Percentiles rank a stretch among this genome's conserved stretches.
These are phyloP conservation scores for Rhagologus leucostigma DNA, from an alignment of 2,113 vertebrate genomes.

Conservation along the genomic window DNA sequence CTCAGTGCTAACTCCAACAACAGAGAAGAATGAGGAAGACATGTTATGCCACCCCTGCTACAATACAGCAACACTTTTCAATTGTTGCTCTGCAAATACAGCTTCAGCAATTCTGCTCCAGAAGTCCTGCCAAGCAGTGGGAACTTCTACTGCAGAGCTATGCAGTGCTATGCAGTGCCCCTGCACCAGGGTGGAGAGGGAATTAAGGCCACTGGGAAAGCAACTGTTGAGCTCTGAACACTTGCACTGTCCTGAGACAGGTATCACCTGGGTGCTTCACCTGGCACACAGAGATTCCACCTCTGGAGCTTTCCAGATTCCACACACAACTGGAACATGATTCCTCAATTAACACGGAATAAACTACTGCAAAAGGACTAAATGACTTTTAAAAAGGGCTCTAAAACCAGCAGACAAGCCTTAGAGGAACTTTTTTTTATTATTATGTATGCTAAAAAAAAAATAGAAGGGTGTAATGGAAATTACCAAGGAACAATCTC, in stretches of 20 bases:
- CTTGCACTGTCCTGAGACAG: background rate
- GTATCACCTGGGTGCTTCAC: background rate
- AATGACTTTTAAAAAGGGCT: background rate
- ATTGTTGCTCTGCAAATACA: accelerated
- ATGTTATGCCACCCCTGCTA: accelerated
- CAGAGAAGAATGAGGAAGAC: background rate
- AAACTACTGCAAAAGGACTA: background rate
- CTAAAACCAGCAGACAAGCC: background rate
- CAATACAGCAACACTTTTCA: background rate
- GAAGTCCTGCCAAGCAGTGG: accelerated
- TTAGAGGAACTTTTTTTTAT: background rate
- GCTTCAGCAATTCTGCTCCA: background rate
- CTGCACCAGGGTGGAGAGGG: background rate
- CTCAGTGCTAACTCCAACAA: background rate
- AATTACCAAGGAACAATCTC: background rate
- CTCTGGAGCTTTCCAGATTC: background rate
- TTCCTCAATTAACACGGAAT: background rate
- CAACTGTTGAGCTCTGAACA: accelerated
- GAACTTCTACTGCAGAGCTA: background rate
- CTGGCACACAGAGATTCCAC: background rate
- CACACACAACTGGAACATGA: background rate
- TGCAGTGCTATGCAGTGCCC: background rate
- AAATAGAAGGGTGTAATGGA: background rate
- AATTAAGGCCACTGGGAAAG: background rate
- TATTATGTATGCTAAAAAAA: background rate